A percentile compares a stretch with the other conserved stretches of the same genome.
Evolutionary conservation across 2,797 vertebrate genomes (phyloP).

Genomic region (Calcarius lapponicus): DNA sequence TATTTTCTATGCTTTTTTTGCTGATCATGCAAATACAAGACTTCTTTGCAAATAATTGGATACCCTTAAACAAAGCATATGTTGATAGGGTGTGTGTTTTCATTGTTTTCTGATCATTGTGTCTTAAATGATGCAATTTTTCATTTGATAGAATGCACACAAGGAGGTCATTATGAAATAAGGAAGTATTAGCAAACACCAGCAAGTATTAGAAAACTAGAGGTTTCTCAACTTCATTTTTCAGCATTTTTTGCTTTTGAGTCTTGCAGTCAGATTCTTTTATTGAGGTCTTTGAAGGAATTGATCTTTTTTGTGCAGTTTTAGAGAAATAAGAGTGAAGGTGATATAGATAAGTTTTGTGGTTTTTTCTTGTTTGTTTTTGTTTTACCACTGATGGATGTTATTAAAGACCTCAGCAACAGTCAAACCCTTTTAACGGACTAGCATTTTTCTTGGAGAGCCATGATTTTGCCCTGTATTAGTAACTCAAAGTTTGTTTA

Average conservation of each 20-base stretch:
- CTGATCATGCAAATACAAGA: neutral
- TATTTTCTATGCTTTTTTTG: neutral
- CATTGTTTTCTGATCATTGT: neutral
- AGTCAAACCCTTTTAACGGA: neutral
- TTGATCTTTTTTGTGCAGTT: neutral
- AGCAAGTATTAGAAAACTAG: neutral
- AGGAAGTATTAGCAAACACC: neutral
- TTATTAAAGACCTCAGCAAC: neutral
- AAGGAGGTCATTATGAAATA: neutral
- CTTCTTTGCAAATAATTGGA: neutral
- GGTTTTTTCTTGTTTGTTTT: neutral
- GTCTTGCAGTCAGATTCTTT: neutral
- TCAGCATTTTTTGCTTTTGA: neutral
- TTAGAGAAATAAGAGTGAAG: neutral
- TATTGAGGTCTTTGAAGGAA: neutral
- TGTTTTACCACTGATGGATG: neutral
- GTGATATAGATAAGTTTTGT: neutral
- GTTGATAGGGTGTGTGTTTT: neutral
- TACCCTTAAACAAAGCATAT: neutral
- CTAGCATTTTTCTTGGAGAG: neutral
- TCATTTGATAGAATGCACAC: neutral
- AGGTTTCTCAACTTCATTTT: neutral
- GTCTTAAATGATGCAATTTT: neutral
- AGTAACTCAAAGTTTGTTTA: conserved; percentile 2
- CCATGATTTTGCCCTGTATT: neutral